Conservation (phyloP, 2,888 invertebrate species). For the Cryptosula pallasiana region DNA sequence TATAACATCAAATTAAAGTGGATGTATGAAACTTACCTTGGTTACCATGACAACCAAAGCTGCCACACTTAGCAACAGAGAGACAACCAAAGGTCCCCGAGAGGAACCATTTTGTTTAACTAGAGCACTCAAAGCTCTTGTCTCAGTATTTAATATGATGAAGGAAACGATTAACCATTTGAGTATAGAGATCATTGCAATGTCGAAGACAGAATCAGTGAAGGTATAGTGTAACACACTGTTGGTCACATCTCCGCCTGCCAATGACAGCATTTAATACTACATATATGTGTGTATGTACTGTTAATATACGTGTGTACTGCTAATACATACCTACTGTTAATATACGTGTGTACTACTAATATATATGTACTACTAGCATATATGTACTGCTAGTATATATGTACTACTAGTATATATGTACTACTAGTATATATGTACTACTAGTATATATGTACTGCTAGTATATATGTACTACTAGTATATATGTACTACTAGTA, state of each 20-base stretch:
- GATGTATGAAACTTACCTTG: not conserved
- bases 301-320: too few species aligned
- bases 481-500: too few species aligned
- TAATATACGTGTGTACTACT: too few species aligned
- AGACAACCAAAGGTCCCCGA: not conserved
- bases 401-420: too few species aligned
- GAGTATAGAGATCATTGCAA: slow-evolving; percentile 38
- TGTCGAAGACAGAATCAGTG: slow-evolving; percentile 44
- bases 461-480: too few species aligned
- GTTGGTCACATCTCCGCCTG: slow-evolving; percentile 46
- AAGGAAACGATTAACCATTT: slow-evolving; percentile 37
- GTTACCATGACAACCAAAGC: not conserved
- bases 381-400: too few species aligned
- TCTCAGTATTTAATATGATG: slow-evolving; percentile 25
- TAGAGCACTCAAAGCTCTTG: not conserved
- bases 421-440: too few species aligned
- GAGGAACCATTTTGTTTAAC: not conserved
- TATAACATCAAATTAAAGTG: too few species aligned
- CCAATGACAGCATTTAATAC: slow-evolving; percentile 28
- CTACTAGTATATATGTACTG: too few species aligned
- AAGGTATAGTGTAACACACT: slow-evolving; percentile 41
- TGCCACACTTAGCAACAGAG: not conserved
- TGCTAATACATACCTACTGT: too few species aligned
- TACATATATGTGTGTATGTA: too few species aligned
- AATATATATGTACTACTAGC: too few species aligned